Evolutionary conservation across 2,888 invertebrate genomes (phyloP).

Genomic region (Epistrophe eligans): DNA sequence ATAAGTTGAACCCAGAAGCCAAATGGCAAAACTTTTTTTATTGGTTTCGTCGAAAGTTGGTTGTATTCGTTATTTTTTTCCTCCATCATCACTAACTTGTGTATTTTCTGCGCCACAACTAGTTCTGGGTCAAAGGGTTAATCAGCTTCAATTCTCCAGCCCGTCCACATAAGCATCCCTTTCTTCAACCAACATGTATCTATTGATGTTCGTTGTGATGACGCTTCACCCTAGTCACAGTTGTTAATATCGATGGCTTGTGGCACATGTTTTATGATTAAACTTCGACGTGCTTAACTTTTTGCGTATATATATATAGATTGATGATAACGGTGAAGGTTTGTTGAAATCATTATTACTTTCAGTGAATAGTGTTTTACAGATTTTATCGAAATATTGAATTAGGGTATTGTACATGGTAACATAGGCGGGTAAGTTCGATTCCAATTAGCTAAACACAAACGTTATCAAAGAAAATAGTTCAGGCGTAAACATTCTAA

Average conservation of each 20-base stretch:
- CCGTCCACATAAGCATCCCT: background rate
- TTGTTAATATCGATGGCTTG: constrained; percentile 25
- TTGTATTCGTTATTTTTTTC: constrained; percentile 28
- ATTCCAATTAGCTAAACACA: background rate
- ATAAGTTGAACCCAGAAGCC: constrained; percentile 36
- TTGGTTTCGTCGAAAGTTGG: constrained; percentile 26
- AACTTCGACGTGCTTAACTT: constrained; percentile 58
- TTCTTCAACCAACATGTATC: constrained; percentile 10
- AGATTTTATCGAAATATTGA: background rate
- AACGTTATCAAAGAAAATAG: too few species aligned
- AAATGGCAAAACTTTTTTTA: constrained; percentile 36
- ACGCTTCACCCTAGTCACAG: background rate
- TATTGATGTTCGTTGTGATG: constrained; percentile 5
- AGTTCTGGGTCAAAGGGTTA: constrained; percentile 78
- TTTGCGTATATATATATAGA: constrained; percentile 28
- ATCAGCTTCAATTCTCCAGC: constrained; percentile 76
- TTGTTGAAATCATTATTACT: background rate
- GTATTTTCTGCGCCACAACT: constrained; percentile 58
- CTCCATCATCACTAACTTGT: background rate
- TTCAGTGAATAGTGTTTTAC: background rate
- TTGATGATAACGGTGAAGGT: constrained; percentile 64
- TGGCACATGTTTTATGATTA: constrained; percentile 53
- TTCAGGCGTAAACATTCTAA: too few species aligned
- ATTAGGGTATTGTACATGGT: background rate
- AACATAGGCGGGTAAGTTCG: background rate